Evolutionary conservation across 2,797 vertebrate species (phyloP).

Genomic region (Nothura maculosa): DNA sequence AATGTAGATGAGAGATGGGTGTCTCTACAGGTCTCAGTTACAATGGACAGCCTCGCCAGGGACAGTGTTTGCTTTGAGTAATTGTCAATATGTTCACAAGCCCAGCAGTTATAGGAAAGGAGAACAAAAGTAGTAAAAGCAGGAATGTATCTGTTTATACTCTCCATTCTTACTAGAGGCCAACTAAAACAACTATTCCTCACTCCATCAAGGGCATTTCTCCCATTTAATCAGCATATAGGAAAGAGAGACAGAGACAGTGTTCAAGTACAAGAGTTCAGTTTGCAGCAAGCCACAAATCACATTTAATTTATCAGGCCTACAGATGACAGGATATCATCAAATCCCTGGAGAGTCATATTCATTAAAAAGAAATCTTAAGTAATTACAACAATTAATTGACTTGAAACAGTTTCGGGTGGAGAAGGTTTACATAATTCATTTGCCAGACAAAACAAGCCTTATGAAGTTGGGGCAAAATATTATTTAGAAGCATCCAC

Average conservation of each 20-base stretch:
- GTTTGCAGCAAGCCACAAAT: slow-evolving; percentile 85
- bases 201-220: slow-evolving; percentile 81
- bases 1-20: slow-evolving; percentile 29
- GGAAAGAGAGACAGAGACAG: slow-evolving; percentile 76
- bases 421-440: slow-evolving; percentile 91
- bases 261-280: slow-evolving; percentile 80
- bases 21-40: slow-evolving; percentile 1
- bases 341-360: slow-evolving; percentile 87
- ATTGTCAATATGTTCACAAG: slow-evolving; percentile 13
- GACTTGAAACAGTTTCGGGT: slow-evolving; percentile 90
- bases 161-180: slow-evolving; percentile 28
- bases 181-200: slow-evolving; percentile 43
- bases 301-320: slow-evolving; percentile 89
- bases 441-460: slow-evolving; percentile 89
- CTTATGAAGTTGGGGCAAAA: slow-evolving; percentile 71
- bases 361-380: slow-evolving; percentile 94
- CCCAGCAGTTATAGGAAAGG: slow-evolving; percentile 24
- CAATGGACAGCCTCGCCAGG: not conserved
- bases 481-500: slow-evolving; percentile 58
- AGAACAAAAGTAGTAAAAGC: not conserved
- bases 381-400: slow-evolving; percentile 94
- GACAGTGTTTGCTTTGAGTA: slow-evolving; percentile 24
- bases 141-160: not conserved
- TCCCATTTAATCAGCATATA: slow-evolving; percentile 74
- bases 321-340: slow-evolving; percentile 89